A percentile compares a stretch with the other conserved stretches of the same genome.
phyloP scores from a whole-genome alignment of 2,888 invertebrate genomes.

The Oeneis ivallda region DNA sequence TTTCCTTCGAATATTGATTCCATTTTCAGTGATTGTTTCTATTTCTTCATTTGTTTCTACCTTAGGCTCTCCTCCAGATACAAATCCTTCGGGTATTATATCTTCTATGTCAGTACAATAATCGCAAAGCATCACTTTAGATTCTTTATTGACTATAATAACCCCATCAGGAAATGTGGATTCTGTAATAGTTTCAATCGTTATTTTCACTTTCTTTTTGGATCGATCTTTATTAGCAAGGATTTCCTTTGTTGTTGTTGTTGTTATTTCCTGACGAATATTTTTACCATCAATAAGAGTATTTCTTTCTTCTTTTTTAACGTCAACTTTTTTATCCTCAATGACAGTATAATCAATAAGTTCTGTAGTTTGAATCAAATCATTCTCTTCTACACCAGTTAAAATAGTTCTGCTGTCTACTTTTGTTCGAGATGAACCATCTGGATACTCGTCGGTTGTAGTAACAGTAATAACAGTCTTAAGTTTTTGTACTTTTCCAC shows the following conservation, averaged over 20 bases:
- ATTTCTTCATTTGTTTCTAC: conserved; percentile 51
- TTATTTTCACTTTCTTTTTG: conserved; percentile 68
- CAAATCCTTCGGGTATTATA: conserved; percentile 51
- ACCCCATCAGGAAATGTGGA: conserved; percentile 63
- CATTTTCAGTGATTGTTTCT: conserved; percentile 57
- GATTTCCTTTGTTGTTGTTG: conserved; percentile 65
- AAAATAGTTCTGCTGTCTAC: conserved; percentile 67
- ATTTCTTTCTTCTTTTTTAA: conserved; percentile 59
- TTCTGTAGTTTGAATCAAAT: conserved; percentile 51
- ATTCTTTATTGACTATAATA: conserved; percentile 70
- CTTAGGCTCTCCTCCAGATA: conserved; percentile 51
- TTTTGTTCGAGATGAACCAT: conserved; percentile 69
- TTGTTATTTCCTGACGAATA: conserved; percentile 63
- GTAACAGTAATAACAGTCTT: conserved; percentile 65
- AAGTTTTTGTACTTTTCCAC: conserved; percentile 59
- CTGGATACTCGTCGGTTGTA: conserved; percentile 72
- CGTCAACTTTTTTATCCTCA: conserved; percentile 59
- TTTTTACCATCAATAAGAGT: conserved; percentile 60
- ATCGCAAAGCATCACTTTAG: conserved; percentile 67
- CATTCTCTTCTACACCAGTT: conserved; percentile 58
- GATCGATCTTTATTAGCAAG: conserved; percentile 56
- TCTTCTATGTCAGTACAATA: conserved; percentile 48
- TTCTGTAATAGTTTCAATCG: conserved; percentile 67
- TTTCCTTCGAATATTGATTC: conserved; percentile 57
- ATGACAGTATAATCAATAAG: conserved; percentile 57